Base-by-base conservation (phyloP, 2,888 invertebrate genomes). In the Elmis aenea region DNA sequence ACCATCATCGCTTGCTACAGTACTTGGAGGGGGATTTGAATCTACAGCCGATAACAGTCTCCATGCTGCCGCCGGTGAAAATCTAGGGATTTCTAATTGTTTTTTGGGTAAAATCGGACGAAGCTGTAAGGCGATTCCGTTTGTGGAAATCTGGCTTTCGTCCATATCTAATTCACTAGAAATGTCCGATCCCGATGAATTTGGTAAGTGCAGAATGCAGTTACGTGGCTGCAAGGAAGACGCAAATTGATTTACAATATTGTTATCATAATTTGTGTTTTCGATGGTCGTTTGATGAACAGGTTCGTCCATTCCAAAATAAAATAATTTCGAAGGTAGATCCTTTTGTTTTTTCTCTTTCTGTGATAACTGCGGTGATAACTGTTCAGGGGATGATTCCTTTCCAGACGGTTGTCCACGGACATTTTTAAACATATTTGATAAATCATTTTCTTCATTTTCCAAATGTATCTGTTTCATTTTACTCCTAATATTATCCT, bases 31-130 rank as follows among this genome's bases (percentile, higher is more conserved):
- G 5, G 52, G 52, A 30, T 55, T 61, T 1, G 76, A 71, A 48
- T 83, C 82, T 13, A 81, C 59, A 1, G 74, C 70, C 3, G 81
- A 79, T 3, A 86, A 71, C 28, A 84, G 77, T 43, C 83, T 75
- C 90, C 90, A 90, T 0, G 89, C 89, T 0, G 85, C 81, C 0
- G 83, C 79, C 0, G 90, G 89, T 1, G 87, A 88, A 68, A 90
- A 90, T 37, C 85, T 69, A 0, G 88, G 85, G 31, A 85, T 79
- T 46, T 83, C 80, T 14, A 82, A 72, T 55, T 82, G 83, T 46
- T 86, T 83, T 59, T 85, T 84, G 1, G 89, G 89, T 45, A 89
- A 59, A 0, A 84, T 87, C 0, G 89, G 88, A 0, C 87, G 74
- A 36, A 89, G 67, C 40, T 83, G 78, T 32, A 89, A 66, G 13